phyloP scores from a whole-genome alignment of 2,888 invertebrate species.

The Steinernema carpocapsae region DNA sequence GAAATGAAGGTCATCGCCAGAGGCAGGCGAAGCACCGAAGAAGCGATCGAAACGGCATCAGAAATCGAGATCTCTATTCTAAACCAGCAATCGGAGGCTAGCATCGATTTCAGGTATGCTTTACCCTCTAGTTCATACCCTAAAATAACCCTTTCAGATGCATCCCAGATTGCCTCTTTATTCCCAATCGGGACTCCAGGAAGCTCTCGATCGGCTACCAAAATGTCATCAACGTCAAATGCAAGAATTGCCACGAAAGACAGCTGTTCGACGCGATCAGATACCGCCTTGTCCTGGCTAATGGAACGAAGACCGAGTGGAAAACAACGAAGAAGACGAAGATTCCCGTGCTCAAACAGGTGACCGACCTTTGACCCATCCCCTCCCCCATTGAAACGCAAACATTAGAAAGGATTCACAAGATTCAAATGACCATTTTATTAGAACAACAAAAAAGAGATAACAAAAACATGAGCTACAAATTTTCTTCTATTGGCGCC shows the following conservation, averaged over 20 bases:
- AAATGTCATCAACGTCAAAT: not conserved
- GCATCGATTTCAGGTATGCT: not conserved
- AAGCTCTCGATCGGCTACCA: constrained; percentile 2
- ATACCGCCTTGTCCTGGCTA: not conserved
- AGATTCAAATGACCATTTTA: too few species aligned
- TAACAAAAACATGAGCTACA: too few species aligned
- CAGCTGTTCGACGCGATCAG: not conserved
- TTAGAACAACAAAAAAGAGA: too few species aligned
- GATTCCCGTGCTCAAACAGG: not conserved
- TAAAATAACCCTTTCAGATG: not conserved
- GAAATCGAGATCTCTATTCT: not conserved
- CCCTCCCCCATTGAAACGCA: too few species aligned
- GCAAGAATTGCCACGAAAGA: constrained; percentile 10
- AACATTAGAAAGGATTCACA: too few species aligned
- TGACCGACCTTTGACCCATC: not conserved
- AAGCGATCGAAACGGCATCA: not conserved
- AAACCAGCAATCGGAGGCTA: not conserved
- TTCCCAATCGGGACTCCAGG: not conserved
- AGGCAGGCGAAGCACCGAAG: not conserved
- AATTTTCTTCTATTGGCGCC: too few species aligned
- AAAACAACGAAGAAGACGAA: too few species aligned
- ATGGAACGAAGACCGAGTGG: not conserved
- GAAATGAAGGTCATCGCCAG: not conserved
- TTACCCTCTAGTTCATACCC: not conserved
- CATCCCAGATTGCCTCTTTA: not conserved